Conservation (phyloP, 2,113 vertebrate genomes). For the Illadopsis cleaveri region DNA sequence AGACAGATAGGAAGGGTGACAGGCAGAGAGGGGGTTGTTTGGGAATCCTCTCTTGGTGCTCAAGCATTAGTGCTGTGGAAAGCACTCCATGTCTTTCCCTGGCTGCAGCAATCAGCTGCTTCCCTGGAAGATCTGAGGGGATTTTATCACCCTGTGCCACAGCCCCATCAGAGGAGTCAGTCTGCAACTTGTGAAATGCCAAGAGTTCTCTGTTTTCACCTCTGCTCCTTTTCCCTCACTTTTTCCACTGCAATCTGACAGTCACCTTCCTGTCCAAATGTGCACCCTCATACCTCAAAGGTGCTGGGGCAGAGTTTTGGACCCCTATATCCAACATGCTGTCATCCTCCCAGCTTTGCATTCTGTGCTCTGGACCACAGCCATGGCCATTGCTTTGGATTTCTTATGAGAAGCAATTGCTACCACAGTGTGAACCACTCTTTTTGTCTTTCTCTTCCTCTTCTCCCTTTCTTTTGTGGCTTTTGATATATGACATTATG, state of each 20-base stretch:
- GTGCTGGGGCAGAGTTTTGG: neutral
- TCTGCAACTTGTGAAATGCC: neutral
- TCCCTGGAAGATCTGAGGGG: neutral
- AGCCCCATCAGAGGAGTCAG: fast-evolving
- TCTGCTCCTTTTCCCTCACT: neutral
- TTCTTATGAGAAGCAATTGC: neutral
- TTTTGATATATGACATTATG: neutral
- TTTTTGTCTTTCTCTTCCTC: neutral
- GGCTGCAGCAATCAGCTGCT: neutral
- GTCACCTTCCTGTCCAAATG: neutral
- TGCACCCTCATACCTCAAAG: neutral
- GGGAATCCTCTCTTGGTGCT: neutral
- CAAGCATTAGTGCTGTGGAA: neutral
- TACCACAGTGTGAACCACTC: neutral
- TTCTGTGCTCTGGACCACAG: neutral
- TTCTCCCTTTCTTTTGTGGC: neutral
- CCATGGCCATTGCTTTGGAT: neutral
- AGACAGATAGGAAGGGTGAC: neutral
- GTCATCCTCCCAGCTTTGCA: neutral
- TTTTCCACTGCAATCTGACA: neutral
- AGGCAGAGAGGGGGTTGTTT: neutral
- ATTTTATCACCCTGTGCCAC: neutral
- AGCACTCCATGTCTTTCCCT: neutral
- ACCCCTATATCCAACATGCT: neutral
- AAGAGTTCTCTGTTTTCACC: neutral